A percentile compares a stretch with the other conserved stretches of the same genome.
phyloP scores from a whole-genome alignment of 2,888 invertebrate genomes.

The Pyrgus malvae region DNA sequence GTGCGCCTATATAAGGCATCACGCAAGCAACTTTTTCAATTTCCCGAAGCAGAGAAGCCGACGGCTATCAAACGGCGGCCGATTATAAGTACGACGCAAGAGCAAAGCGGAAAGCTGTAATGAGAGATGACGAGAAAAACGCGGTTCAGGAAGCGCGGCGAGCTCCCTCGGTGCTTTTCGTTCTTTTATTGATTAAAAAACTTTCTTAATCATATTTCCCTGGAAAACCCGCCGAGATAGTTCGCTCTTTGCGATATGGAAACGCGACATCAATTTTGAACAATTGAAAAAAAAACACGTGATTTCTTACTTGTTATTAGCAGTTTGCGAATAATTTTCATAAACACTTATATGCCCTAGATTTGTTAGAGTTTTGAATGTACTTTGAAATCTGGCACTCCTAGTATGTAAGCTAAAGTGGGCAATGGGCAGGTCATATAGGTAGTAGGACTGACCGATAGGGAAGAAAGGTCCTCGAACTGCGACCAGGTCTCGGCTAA shows the following conservation, averaged over 20 bases:
- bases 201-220: constrained; percentile 69
- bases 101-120: constrained; percentile 62
- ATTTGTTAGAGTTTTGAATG: too few relatives aligned
- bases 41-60: constrained; percentile 58
- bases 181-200: constrained; percentile 74
- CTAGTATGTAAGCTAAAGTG: too few relatives aligned
- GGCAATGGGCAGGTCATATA: too few relatives aligned
- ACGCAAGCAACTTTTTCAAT: constrained; percentile 71
- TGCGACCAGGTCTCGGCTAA: too few relatives aligned
- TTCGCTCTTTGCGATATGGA: constrained; percentile 30
- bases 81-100: constrained; percentile 75
- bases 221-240: constrained; percentile 35
- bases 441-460: too few relatives aligned
- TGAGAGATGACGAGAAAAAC: constrained; percentile 63
- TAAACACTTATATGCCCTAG: too few relatives aligned
- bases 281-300: too few relatives aligned
- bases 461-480: too few relatives aligned
- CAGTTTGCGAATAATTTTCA: too few relatives aligned
- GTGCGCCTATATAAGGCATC: too few relatives aligned
- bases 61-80: constrained; percentile 75
- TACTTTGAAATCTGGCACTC: too few relatives aligned
- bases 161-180: constrained; percentile 40
- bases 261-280: constrained; percentile 16
- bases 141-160: constrained; percentile 30
- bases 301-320: too few relatives aligned